Evolutionary conservation across 2,888 invertebrate species (phyloP).

Genomic region (Parthenolecanium corni): DNA sequence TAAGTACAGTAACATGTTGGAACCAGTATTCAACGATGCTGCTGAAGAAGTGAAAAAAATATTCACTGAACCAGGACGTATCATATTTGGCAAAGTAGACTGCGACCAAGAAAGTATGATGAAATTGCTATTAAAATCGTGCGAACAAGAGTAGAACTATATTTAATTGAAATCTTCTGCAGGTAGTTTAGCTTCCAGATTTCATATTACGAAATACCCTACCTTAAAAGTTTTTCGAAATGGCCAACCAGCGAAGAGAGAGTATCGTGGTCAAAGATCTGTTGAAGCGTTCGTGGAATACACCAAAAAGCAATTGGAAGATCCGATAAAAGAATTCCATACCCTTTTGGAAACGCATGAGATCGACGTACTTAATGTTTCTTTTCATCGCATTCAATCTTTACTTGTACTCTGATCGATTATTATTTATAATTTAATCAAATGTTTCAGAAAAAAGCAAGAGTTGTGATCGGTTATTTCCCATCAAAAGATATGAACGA

Average conservation of each 20-base stretch:
- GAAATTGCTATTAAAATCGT: neutral
- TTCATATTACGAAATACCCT: conserved; percentile 96
- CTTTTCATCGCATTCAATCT: conserved; percentile 19
- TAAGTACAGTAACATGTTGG: conserved; percentile 91
- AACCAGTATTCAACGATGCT: conserved; percentile 93
- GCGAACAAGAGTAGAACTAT: neutral
- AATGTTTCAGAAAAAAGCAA: conserved; percentile 42
- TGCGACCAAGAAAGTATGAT: conserved; percentile 87
- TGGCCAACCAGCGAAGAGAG: conserved; percentile 77
- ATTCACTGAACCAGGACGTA: conserved; percentile 61
- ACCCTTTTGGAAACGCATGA: conserved; percentile 58
- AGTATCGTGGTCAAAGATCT: conserved; percentile 78
- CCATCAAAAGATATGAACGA: conserved; percentile 66
- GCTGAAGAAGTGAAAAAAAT: conserved; percentile 69
- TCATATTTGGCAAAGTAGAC: conserved; percentile 92
- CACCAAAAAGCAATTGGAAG: conserved; percentile 76
- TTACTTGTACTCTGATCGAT: neutral
- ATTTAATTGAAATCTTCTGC: conserved; percentile 24
- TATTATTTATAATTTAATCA: neutral
- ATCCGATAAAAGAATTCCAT: conserved; percentile 68
- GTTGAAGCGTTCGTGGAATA: conserved; percentile 81
- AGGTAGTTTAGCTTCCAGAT: conserved; percentile 70
- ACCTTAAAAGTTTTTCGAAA: conserved; percentile 90
- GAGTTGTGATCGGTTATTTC: conserved; percentile 85
- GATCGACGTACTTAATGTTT: conserved; percentile 46